A percentile compares a stretch with the other conserved stretches of the same genome.
Evolutionary conservation across 2,113 vertebrate species (phyloP).

Genomic region (Dipodomys spectabilis): DNA sequence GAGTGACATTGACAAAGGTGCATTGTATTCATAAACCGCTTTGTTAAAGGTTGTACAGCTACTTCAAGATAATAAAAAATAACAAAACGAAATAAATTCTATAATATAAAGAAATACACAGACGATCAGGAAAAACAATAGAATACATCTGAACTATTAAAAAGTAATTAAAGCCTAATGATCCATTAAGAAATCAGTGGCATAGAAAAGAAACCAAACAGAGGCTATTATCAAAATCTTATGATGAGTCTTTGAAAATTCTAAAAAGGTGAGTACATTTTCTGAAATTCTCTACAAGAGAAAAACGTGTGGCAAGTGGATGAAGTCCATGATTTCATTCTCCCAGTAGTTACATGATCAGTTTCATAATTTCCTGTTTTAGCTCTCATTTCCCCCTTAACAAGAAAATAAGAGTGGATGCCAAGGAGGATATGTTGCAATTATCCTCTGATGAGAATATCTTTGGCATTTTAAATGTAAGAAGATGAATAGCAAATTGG

Average conservation of each 20-base stretch:
- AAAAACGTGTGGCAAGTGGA: background rate
- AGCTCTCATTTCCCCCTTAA: background rate
- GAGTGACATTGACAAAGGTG: no score
- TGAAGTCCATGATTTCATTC: no score
- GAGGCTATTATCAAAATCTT: background rate
- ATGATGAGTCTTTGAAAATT: background rate
- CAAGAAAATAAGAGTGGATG: background rate
- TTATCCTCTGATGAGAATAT: background rate
- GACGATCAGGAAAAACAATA: background rate
- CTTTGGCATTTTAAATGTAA: conserved; percentile 24
- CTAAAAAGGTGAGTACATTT: background rate
- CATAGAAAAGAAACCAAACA: background rate
- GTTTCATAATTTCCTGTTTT: no score
- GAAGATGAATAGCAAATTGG: conserved; percentile 21
- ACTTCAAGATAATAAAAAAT: no score
- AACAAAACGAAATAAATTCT: no score
- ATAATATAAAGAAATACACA: no score
- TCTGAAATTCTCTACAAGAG: background rate
- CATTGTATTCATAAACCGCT: no score
- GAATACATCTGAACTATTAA: background rate
- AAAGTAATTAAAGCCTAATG: background rate
- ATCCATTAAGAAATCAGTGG: background rate
- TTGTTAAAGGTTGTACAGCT: no score
- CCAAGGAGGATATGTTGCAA: background rate
- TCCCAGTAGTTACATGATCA: no score